A percentile compares a stretch with the other conserved stretches of the same genome.
Evolutionary conservation across 2,797 vertebrate species (phyloP).

Genomic region (Hemibagrus guttatus): DNA sequence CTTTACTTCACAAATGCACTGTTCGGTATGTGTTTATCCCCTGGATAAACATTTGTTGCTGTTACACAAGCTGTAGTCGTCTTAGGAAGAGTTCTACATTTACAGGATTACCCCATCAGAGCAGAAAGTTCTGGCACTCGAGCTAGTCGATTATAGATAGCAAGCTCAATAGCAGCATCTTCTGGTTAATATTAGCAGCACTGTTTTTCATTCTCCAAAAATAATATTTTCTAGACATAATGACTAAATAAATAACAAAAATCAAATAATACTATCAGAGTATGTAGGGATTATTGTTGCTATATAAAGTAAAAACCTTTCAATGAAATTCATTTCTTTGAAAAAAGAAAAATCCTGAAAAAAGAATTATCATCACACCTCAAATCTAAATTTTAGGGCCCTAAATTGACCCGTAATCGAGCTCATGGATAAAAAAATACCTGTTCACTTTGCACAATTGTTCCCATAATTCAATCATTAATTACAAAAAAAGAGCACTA

Average conservation of each 20-base stretch:
- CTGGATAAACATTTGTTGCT: neutral
- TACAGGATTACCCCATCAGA: neutral
- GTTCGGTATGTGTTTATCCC: neutral
- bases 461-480: conserved; percentile 1
- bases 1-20: neutral
- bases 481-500: neutral
- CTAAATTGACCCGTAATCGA: neutral
- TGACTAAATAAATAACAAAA: neutral
- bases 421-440: neutral
- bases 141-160: neutral
- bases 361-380: neutral
- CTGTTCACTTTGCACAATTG: conserved; percentile 2
- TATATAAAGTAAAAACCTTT: neutral
- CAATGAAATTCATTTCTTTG: too few species aligned
- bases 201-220: neutral
- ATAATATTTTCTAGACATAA: neutral
- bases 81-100: neutral
- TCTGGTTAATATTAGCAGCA: conserved; percentile 19
- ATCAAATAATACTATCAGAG: neutral
- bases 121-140: neutral
- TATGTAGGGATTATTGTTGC: neutral
- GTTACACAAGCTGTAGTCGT: neutral
- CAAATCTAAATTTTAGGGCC: neutral
- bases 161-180: conserved; percentile 51
- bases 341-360: too few species aligned